Evolutionary conservation across 2,797 vertebrate species (phyloP).

Genomic region (Microchirus variegatus): DNA sequence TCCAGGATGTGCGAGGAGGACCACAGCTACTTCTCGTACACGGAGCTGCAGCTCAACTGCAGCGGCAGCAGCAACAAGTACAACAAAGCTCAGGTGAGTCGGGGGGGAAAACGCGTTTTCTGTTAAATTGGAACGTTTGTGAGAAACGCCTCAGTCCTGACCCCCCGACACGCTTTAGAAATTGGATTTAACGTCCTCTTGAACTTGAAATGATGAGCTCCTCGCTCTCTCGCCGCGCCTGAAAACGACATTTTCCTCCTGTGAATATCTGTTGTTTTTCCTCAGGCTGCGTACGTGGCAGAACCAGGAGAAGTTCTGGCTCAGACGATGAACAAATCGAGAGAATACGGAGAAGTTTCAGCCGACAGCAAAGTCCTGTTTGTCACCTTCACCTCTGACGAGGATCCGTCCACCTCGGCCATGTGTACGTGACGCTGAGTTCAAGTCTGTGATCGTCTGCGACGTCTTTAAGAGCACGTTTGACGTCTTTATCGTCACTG

Average conservation of each 20-base stretch:
- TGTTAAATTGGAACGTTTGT: constrained; percentile 12
- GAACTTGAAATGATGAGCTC: constrained; percentile 4
- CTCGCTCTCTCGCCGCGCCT: background rate
- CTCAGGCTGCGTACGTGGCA: constrained; percentile 70
- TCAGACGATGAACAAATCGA: constrained; percentile 30
- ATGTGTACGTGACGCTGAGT: constrained; percentile 83
- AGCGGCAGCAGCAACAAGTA: constrained; percentile 62
- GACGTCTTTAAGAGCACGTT: no score
- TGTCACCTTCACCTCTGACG: constrained; percentile 71
- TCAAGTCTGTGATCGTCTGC: no score
- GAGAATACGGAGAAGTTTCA: constrained; percentile 28
- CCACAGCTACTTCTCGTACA: constrained; percentile 90
- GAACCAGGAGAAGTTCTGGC: constrained; percentile 65
- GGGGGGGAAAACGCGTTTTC: constrained; percentile 19
- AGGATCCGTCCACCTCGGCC: constrained; percentile 71
- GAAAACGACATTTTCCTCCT: background rate
- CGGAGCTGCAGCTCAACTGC: constrained; percentile 93
- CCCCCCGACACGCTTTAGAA: constrained; percentile 6
- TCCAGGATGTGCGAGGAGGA: constrained; percentile 90
- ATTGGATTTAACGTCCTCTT: constrained; percentile 27
- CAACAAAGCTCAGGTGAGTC: constrained; percentile 73
- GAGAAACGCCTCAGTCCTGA: background rate
- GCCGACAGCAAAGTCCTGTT: constrained; percentile 75
- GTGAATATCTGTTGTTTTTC: background rate
- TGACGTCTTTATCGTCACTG: background rate